Base-by-base conservation (phyloP, 2,888 invertebrate genomes). In the Chloromyia formosa region DNA sequence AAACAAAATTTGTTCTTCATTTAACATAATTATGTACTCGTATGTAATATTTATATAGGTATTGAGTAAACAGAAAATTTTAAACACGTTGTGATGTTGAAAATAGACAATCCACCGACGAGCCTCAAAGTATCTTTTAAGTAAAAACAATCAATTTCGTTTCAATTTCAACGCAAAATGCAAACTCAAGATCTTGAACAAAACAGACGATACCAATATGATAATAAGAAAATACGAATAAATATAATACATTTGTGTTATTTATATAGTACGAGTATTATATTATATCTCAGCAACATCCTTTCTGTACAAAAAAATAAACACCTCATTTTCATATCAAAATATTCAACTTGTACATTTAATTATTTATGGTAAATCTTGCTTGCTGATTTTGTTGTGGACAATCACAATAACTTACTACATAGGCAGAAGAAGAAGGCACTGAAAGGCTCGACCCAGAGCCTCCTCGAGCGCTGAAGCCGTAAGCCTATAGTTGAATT, bases 361-460 rank as follows among this genome's bases (percentile, higher is more conserved):
- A 54, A 35, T 69, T 49, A 22, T 22, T 23, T 22, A 53, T 35
- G 27, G 27, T 35, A 35, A 35, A 35, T 35, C 27, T 35, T 35
- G 68, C 49, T 72, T 69, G 16, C 9, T 22, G 66, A 20, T 49
- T 45, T 53, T 58, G 54, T 53, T 68, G 27, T 62, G 74, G 74
- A 49, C 27, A 62, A 82, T 82, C 82, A 54, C 42, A 82, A 83
- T 87, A 86, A 90, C 90, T 90, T 90, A 90, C 90, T 86, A 88
- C 89, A 88, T 88, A 87, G 83, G 87, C 89, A 83, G 90, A 92
- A 84, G 92, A 88, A 83, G 92, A 91, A 86, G 93, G 93, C 88
- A 93, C 93, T 87, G 93, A 93, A 86, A 93, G 90, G 88, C 92
- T 93, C 88, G 93, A 93, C 89, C 93, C 93, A 88, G 90, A 90